A percentile compares a stretch with the other conserved stretches of the same genome.
Evolutionary conservation across 1,140 invertebrate genomes (phyloP).

Genomic region (Triops longicaudatus): DNA sequence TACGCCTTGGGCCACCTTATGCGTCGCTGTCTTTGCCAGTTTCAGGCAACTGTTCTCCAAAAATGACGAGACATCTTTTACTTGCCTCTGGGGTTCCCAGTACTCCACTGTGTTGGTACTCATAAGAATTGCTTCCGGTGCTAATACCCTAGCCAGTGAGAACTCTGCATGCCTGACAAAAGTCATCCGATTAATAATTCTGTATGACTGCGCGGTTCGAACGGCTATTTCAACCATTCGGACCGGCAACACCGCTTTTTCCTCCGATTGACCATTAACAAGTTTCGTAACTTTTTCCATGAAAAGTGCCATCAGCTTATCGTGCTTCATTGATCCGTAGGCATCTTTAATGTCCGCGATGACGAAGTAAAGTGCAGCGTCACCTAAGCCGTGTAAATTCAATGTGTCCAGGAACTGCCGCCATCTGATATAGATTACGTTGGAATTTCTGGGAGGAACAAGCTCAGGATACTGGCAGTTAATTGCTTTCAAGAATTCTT

Average conservation of each 20-base stretch:
- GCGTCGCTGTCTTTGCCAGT: not conserved
- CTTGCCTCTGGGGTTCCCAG: not conserved
- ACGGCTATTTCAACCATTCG: too few relatives aligned
- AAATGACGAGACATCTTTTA: not conserved
- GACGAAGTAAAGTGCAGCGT: not conserved
- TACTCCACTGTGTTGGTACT: not conserved
- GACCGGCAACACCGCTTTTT: too few relatives aligned
- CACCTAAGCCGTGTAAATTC: not conserved
- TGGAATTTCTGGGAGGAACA: not conserved
- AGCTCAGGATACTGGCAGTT: not conserved
- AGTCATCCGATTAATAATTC: not conserved
- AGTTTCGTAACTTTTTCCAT: too few relatives aligned
- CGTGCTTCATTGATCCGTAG: not conserved
- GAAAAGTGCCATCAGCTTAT: too few relatives aligned
- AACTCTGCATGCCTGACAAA: not conserved
- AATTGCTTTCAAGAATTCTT: not conserved
- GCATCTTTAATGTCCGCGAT: not conserved
- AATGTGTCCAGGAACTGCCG: not conserved
- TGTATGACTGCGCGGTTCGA: too few relatives aligned
- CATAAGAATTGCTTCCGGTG: not conserved
- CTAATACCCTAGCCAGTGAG: not conserved
- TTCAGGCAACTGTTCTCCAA: not conserved
- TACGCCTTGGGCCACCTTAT: not conserved
- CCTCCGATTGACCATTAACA: too few relatives aligned
- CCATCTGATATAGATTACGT: not conserved